Evolutionary conservation across 2,888 invertebrate species (phyloP).

Genomic region (Ichneumon xanthorius): DNA sequence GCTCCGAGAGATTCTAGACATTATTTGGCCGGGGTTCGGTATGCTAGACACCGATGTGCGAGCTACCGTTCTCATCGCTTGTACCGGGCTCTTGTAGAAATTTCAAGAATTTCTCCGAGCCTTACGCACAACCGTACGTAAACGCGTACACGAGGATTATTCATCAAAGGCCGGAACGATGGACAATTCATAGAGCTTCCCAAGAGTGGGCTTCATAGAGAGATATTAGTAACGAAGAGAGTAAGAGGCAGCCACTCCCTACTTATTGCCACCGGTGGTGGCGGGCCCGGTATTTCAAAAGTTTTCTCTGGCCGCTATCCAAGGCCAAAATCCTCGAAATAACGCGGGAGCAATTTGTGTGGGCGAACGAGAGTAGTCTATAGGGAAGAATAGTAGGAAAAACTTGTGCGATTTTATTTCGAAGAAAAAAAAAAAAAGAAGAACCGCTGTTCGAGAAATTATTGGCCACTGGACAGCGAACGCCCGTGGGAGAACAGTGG

Average conservation of each 20-base stretch:
- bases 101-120: constrained; percentile 14
- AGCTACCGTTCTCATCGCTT: not conserved
- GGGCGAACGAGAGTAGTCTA: constrained; percentile 73
- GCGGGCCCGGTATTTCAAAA: constrained; percentile 79
- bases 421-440: not conserved
- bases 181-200: constrained; percentile 18
- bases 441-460: too few species aligned
- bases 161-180: not conserved
- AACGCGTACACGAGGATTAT: constrained; percentile 15
- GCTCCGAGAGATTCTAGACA: constrained; percentile 33
- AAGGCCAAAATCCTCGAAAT: constrained; percentile 82
- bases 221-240: constrained; percentile 38
- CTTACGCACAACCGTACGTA: not conserved
- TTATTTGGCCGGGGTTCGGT: constrained; percentile 47
- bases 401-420: constrained; percentile 3
- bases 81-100: constrained; percentile 17
- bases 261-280: constrained; percentile 26
- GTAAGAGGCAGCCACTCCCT: constrained; percentile 55
- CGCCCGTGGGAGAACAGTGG: too few species aligned
- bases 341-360: constrained; percentile 81
- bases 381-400: constrained; percentile 2
- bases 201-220: constrained; percentile 2
- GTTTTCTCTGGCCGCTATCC: constrained; percentile 82
- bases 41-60: constrained; percentile 19
- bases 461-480: too few species aligned